Conservation (phyloP, 2,797 vertebrate species). For the Urophycis tenuis region DNA sequence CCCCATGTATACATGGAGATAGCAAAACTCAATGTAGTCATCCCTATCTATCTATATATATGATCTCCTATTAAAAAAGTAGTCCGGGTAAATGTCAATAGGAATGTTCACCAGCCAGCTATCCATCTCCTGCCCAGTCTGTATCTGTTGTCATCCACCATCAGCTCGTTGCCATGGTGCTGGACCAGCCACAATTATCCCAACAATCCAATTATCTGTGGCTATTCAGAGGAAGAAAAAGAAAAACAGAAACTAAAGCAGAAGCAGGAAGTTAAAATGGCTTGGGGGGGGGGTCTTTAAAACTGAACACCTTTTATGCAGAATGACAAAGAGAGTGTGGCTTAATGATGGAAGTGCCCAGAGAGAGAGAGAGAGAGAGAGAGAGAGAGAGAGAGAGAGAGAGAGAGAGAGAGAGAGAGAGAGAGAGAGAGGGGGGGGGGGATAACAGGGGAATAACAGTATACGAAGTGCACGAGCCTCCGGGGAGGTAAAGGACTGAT, state of each 20-base stretch:
- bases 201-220: background rate
- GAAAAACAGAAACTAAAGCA: background rate
- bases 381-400: background rate
- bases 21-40: too few relatives aligned
- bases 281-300: too few relatives aligned
- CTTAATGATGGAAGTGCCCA: too few relatives aligned
- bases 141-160: background rate
- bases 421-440: constrained; percentile 28
- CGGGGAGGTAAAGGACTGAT: constrained; percentile 50
- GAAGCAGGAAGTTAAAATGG: background rate
- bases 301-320: background rate
- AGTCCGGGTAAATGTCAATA: background rate
- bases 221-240: background rate
- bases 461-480: constrained; percentile 31
- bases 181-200: background rate
- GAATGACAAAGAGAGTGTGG: too few relatives aligned
- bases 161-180: background rate
- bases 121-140: background rate
- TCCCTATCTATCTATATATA: too few relatives aligned
- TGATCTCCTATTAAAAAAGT: too few relatives aligned
- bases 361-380: background rate
- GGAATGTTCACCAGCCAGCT: background rate
- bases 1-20: background rate
- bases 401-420: background rate
- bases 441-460: constrained; percentile 44